phyloP scores from a whole-genome alignment of 2,113 vertebrate species.

The Psittacula cyanocephala region DNA sequence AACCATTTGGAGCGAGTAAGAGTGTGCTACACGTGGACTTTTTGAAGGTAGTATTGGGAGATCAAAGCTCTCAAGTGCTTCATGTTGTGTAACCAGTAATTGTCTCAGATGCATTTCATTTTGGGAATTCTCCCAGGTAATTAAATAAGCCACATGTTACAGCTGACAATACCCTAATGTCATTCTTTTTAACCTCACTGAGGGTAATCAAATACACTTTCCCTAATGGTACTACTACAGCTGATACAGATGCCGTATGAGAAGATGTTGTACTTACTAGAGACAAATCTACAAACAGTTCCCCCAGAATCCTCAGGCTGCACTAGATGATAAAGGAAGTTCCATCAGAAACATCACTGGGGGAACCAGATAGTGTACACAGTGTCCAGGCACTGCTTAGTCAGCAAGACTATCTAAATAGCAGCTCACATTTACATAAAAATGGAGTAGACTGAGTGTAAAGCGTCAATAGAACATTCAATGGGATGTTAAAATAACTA shows the following conservation, averaged over 20 bases:
- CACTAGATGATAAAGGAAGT: background rate
- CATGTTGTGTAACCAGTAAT: background rate
- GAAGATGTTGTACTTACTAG: background rate
- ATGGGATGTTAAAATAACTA: background rate
- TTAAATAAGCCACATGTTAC: background rate
- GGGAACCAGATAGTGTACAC: background rate
- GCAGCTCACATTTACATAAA: background rate
- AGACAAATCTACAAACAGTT: background rate
- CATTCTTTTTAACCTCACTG: background rate
- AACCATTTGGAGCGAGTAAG: background rate
- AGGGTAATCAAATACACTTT: conserved; percentile 1
- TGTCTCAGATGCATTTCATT: background rate
- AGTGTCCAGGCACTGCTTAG: background rate
- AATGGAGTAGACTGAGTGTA: background rate
- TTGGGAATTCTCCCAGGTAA: background rate
- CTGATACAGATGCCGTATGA: background rate
- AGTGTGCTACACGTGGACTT: background rate
- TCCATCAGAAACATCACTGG: background rate
- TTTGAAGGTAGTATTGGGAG: background rate
- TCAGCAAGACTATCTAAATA: background rate
- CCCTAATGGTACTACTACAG: background rate
- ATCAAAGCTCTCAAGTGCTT: background rate
- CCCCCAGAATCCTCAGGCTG: background rate
- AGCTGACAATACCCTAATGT: background rate
- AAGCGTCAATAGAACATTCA: background rate